A percentile compares a stretch with the other conserved stretches of the same genome.
Evolutionary conservation across 2,797 vertebrate genomes (phyloP).

Genomic region (Furcifer pardalis): DNA sequence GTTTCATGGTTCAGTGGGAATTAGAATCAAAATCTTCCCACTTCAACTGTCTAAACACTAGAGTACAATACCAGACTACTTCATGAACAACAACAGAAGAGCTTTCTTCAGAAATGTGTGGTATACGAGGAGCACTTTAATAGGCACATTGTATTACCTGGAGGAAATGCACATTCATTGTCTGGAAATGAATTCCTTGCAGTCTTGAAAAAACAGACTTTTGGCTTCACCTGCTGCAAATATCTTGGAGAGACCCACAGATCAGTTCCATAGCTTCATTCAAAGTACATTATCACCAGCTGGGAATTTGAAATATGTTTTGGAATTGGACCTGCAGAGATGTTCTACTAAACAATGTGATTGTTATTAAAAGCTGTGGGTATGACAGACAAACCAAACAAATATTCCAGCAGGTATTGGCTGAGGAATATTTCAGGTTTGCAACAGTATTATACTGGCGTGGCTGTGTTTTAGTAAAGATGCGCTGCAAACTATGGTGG

Average conservation of each 20-base stretch:
- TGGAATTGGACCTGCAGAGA: neutral
- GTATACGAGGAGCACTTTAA: neutral
- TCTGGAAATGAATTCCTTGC: neutral
- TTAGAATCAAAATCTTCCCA: too few relatives aligned
- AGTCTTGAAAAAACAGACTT: neutral
- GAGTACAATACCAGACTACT: neutral
- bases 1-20: too few relatives aligned
- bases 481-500: neutral
- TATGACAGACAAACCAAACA: neutral
- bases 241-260: neutral
- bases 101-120: neutral
- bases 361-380: neutral
- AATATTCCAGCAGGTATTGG: neutral
- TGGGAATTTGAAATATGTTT: conserved; percentile 39
- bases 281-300: neutral
- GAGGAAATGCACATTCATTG: neutral
- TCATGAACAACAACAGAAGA: too few relatives aligned
- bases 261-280: neutral
- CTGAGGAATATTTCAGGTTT: neutral
- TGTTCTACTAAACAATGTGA: conserved; percentile 14
- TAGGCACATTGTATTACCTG: neutral
- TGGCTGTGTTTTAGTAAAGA: neutral
- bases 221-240: neutral
- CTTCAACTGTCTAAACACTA: too few relatives aligned
- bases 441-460: neutral